Base-by-base conservation (phyloP, 2,888 invertebrate species). In the Lasioglossum leucozonium region DNA sequence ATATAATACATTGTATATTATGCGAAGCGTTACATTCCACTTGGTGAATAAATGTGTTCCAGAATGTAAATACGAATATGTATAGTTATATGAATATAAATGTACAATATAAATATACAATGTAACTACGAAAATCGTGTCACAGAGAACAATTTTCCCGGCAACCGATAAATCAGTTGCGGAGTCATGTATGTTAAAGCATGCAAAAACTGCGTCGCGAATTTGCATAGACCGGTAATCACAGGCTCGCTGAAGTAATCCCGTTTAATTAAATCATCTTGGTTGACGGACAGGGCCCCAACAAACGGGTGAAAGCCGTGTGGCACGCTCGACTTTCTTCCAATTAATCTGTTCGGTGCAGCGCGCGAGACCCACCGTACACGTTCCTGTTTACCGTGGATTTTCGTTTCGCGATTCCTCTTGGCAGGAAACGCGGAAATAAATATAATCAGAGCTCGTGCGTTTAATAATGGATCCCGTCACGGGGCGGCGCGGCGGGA, bases 341-440 rank as follows among this genome's bases (percentile, higher is more conserved):
- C 72, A 87, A 87, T 87, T 85, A 87, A 72, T 77, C 62, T 47
- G 40, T 34, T 26, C 34, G 72, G 40, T n/a, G n/a, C n/a, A n/a
- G n/a, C 51, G 13, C 34, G 34, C 34, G 34, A 34, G 34, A 3
- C 34, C 2, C 34, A 1, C 22, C 8, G 51, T 58, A 58, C 26
- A 16, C 55, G 85, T 79, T 73, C 81, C 62, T 75, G 71, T 79
- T 79, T 82, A 65, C 5, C 72, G 42, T 13, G 26, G 40, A 67
- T 77, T 80, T 74, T 81, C 58, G 58, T 67, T 10, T 65, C 40
- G 11, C 13, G 30, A 18, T n/a, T 51, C 51, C 58, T 58, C 4
- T 13, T 58, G 26, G 65, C 65, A 34, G 76, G 80, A 85, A 85
- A 89, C 80, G 22, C 72, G 88, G 88, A 85, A 88, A 86, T 55